Base-by-base conservation (phyloP, 2,113 vertebrate species). In the Oryzias javanicus region DNA sequence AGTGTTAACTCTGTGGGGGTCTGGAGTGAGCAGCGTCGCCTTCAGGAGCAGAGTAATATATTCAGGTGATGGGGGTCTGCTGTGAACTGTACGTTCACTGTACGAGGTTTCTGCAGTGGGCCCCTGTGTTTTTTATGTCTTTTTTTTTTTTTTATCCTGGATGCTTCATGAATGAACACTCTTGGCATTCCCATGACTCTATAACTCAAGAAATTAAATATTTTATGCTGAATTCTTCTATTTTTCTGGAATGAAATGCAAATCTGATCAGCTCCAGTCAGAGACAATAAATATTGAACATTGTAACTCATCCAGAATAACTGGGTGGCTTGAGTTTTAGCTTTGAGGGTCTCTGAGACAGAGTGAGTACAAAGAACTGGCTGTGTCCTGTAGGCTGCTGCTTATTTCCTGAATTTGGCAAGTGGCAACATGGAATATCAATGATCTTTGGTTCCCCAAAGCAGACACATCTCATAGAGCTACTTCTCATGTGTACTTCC, bases 341-440 rank as follows among this genome's bases (percentile, higher is more conserved):
- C 27, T 64, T 49, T 62, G 49, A 51, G 51, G 62, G 60, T 57
- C 49, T 60, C 17, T 58, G 59, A 69, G 42, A 72, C 45, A 60
- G 64, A 74, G 64, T 1, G 56, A 41, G 67, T 72, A 88, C 81
- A 88, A 84, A 86, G 78, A 63, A 66, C 70, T 81, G 70, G 79
- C 84, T 90, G 81, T 86, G 81, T 90, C 89, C 90, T 81, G 88
- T 80, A 72, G 81, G 83, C 67, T 67, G 69, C 60, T 83, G 78
- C 82, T 86, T 85, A 85, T 87, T 90, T 88, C 82, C 87, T 89
- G 87, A 86, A 88, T 81, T 85, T 83, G 83, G 82, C 76, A 60
- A 87, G 83, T 66, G 69, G 55, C 72, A 73, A 82, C 64, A 72
- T 74, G 64, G 87, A 90, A 91, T 91, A 86, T 88, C 80, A 90